Conservation (phyloP, 1,140 invertebrate genomes). For the Neotoxoptera formosana region DNA sequence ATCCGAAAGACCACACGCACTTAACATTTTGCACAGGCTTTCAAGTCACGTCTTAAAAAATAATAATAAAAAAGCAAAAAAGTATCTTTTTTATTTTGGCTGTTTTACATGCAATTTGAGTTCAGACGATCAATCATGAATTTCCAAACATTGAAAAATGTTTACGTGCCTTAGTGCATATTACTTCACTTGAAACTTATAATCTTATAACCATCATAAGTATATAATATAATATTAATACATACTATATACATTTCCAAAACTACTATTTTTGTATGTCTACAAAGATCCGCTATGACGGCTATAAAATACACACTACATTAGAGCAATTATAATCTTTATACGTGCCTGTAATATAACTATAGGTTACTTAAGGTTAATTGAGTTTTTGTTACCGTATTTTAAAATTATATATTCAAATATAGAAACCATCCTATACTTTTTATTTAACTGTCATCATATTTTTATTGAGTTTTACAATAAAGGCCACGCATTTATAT, state of each 20-base stretch:
- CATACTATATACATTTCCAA: background rate
- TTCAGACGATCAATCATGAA: conserved; percentile 16
- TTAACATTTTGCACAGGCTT: background rate
- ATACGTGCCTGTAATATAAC: background rate
- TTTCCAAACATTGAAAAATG: background rate
- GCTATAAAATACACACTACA: background rate
- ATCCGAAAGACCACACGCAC: background rate
- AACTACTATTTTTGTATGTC: background rate
- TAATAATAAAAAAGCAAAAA: background rate
- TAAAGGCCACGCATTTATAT: background rate
- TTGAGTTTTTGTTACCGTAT: background rate
- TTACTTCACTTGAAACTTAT: background rate
- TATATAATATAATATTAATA: background rate
- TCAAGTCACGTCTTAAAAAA: background rate
- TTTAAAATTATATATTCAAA: background rate
- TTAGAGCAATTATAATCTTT: background rate
- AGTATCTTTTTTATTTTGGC: background rate
- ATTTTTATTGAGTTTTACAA: background rate
- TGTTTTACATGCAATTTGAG: conserved; percentile 24
- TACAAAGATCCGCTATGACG: background rate
- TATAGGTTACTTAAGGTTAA: background rate
- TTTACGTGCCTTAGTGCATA: background rate
- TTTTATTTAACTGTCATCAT: background rate
- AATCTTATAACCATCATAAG: background rate
- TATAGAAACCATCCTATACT: background rate